Base-by-base conservation (phyloP, 2,797 vertebrate genomes). In the Pampus argenteus region DNA sequence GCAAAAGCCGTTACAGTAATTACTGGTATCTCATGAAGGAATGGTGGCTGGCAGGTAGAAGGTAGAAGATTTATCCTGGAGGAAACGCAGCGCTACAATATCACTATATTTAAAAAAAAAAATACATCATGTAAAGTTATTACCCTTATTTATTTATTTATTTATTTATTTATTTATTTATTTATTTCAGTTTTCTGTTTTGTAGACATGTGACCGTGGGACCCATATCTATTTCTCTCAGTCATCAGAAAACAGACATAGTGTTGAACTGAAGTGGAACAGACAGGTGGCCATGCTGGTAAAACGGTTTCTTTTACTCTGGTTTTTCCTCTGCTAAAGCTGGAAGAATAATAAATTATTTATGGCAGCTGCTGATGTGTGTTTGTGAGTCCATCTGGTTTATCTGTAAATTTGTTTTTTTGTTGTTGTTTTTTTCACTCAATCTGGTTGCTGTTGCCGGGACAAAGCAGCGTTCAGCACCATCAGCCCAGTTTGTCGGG, bases 381-480 rank as follows among this genome's bases (percentile, higher is more conserved):
- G 59, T 66, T 26, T 66, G 66, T 70, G 58, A 61, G 34, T 71
- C 70, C 74, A 48, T 74, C 72, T 61, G 28, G 25, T 55, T 62
- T 63, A 36, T 59, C 40, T 44, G 40, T 44, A 18, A 18, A n/a
- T 47, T 44, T 74, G n/a, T n/a, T n/a, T n/a, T n/a, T n/a, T n/a
- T n/a, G n/a, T 26, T 29, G 51, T 69, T 36, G 50, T 14, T 66
- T 36, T 68, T 26, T 49, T 29, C 22, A 49, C 74, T 42, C 51
- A 59, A 66, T 85, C 63, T 54, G 40, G 15, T 15, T 56, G 29
- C 76, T 74, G 80, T 65, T 42, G 34, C 7, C 5, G 14, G 80
- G 76, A 82, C 82, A 80, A 86, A 86, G 85, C 78, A 49, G 77
- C 65, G 82, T 79, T 81, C 76, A 72, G 82, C 87, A 87, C 86